Evolutionary conservation across 2,888 invertebrate genomes (phyloP).

Genomic region (Leptinotarsa haldemani): DNA sequence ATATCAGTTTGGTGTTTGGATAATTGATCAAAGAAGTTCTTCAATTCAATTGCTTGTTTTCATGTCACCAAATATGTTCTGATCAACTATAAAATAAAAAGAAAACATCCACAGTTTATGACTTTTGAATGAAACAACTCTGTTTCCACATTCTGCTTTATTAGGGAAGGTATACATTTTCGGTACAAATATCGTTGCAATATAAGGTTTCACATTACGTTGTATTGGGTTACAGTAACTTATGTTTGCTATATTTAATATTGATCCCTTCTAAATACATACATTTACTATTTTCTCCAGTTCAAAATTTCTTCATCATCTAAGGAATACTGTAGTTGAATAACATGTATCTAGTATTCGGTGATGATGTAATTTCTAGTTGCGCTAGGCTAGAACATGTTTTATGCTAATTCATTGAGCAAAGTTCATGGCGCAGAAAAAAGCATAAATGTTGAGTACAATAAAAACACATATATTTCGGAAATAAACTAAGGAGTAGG

Average conservation of each 20-base stretch:
- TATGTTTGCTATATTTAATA: conserved; percentile 49
- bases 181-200: conserved; percentile 59
- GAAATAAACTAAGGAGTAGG: not conserved
- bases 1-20: no score
- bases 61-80: no score
- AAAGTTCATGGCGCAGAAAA: conserved; percentile 3
- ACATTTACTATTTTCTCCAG: conserved; percentile 40
- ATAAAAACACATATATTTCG: not conserved
- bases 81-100: no score
- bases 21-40: no score
- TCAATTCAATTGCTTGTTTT: no score
- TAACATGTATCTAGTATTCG: not conserved
- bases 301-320: conserved; percentile 14
- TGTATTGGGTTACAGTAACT: conserved; percentile 46
- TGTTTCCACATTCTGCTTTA: conserved; percentile 45
- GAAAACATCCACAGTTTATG: no score
- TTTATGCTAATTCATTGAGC: conserved; percentile 15
- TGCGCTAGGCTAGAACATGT: conserved; percentile 12
- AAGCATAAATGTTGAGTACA: not conserved
- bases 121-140: not conserved
- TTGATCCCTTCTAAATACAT: conserved; percentile 58
- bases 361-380: conserved; percentile 2
- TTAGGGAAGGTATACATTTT: conserved; percentile 50
- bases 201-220: conserved; percentile 48
- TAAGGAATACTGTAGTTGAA: not conserved